A percentile compares a stretch with the other conserved stretches of the same genome.
Conservation (phyloP, 2,797 vertebrate genomes). For the Nyctibius grandis region DNA sequence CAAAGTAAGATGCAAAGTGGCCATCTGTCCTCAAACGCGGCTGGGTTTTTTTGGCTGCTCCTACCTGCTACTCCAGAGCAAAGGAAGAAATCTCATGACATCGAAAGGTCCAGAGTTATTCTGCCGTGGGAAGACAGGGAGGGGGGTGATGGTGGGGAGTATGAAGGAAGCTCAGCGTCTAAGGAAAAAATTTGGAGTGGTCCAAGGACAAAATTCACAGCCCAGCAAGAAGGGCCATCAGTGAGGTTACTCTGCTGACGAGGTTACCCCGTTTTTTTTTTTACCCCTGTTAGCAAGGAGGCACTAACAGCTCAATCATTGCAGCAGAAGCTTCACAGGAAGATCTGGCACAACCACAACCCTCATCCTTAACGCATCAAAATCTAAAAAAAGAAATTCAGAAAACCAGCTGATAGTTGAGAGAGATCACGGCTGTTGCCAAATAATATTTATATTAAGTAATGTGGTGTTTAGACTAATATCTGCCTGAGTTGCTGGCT, state of each 20-base stretch:
- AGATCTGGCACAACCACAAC: neutral
- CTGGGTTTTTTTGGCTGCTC: neutral
- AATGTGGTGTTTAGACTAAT: neutral
- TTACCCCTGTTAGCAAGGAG: neutral
- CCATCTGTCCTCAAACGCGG: neutral
- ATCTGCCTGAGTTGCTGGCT: neutral
- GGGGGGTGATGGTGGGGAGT: neutral
- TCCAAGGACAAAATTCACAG: neutral
- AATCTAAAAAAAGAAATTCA: neutral
- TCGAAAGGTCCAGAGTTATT: neutral
- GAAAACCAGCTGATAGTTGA: neutral
- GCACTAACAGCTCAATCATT: neutral
- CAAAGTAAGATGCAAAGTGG: neutral
- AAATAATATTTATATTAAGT: neutral
- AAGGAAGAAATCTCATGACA: neutral
- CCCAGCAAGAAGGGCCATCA: neutral
- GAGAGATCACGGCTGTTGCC: neutral
- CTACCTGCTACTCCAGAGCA: neutral
- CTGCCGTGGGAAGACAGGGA: accelerated
- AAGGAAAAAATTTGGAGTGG: neutral
- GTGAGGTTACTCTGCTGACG: neutral
- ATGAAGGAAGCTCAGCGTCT: neutral
- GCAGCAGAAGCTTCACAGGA: neutral
- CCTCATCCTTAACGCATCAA: neutral
- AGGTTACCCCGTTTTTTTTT: neutral